phyloP scores from a whole-genome alignment of 1,140 invertebrate species.

The Drosophila kanapiae region DNA sequence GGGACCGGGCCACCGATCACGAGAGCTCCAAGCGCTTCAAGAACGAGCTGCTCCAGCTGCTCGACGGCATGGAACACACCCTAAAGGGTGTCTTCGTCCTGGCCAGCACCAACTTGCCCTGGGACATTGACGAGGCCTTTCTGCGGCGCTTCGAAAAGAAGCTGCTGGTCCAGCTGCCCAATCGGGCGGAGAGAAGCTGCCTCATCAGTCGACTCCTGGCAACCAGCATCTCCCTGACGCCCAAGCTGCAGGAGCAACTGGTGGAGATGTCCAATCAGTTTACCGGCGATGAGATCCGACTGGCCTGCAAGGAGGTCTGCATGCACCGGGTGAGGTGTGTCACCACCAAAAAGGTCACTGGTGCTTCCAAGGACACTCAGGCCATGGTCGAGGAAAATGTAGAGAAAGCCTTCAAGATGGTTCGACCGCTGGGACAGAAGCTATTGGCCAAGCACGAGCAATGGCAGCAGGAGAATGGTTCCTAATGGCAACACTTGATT shows the following conservation, averaged over 20 bases:
- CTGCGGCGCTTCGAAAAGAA: slow-evolving; percentile 95
- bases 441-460: slow-evolving; percentile 67
- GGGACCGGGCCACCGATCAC: slow-evolving; percentile 91
- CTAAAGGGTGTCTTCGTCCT: slow-evolving; percentile 90
- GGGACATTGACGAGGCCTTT: slow-evolving; percentile 96
- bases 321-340: slow-evolving; percentile 87
- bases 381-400: slow-evolving; percentile 40
- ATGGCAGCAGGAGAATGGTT: slow-evolving; percentile 79
- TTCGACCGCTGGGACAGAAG: slow-evolving; percentile 68
- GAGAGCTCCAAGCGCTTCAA: slow-evolving; percentile 97
- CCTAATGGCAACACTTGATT: slow-evolving; percentile 6
- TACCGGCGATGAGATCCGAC: slow-evolving; percentile 93
- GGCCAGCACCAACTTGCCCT: slow-evolving; percentile 96
- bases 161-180: slow-evolving; percentile 92
- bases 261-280: slow-evolving; percentile 90
- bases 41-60: slow-evolving; percentile 95
- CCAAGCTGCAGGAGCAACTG: slow-evolving; percentile 86
- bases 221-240: slow-evolving; percentile 69
- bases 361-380: slow-evolving; percentile 20
- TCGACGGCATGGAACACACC: slow-evolving; percentile 92
- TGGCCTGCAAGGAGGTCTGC: slow-evolving; percentile 94
- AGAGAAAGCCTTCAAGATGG: slow-evolving; percentile 68
- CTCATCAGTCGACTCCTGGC: slow-evolving; percentile 89
- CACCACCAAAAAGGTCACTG: slow-evolving; percentile 27
- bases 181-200: slow-evolving; percentile 87